Base-by-base conservation (phyloP, 2,888 invertebrate genomes). In the Dynastes tityus region DNA sequence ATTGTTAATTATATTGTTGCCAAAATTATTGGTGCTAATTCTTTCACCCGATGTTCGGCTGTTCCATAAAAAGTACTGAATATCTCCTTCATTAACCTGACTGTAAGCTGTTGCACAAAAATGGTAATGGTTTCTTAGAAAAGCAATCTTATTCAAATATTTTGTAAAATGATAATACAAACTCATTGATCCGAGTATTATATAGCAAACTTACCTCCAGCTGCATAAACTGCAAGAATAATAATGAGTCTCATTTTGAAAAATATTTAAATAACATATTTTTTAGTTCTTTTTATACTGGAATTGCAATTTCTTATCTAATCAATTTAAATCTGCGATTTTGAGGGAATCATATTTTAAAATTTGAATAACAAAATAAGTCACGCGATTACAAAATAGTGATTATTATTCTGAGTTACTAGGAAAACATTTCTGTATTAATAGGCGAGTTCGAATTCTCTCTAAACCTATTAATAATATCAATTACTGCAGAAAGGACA, bases 51-150 rank as follows among this genome's bases (percentile, higher is more conserved):
- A 58, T 0, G 65, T 37, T n/a, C 37, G 63, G 45, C 73, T 63
- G 27, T 78, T 78, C 64, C 73, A 65, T 51, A 73, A 32, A 8
- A 45, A 73, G 37, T 78, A 77, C 11, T 61, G 55, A 13, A 77
- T 70, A 16, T 70, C 70, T 9, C 63, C 77, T 27, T 58, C 61
- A 13, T 13, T 61, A 37, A 77, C 77, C 22, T 49, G 70, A 1
- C 58, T 67, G 9, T 58, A 58, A 29, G 70, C 77, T 70, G 22
- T 29, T 65, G 16, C 27, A 37, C 29, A 65, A 32, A 51, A 22
- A 22, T 22, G 22, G 22, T 22, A 22, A 22, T 22, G 22, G 22
- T 22, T 22, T 22, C 22, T 22, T 22, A 22, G 22, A 22, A 22
- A 40, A n/a, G 32, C 9, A 27, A 68, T 11, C 4, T 37, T 37